phyloP scores from a whole-genome alignment of 2,113 vertebrate species.

The Lipophrys pholis region DNA sequence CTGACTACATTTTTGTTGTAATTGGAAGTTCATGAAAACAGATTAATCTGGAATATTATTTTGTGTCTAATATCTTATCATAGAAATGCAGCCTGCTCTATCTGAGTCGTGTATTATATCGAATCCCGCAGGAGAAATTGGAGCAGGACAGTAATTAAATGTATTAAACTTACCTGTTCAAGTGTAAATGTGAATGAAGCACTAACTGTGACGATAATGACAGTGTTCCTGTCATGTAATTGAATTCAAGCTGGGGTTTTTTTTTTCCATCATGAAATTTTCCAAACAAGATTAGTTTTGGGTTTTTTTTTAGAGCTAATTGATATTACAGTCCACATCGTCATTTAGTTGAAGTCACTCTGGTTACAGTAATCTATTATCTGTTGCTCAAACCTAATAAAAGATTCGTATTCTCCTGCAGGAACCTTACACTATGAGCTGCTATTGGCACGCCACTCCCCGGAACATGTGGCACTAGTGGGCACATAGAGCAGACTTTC shows the following conservation, averaged over 20 bases:
- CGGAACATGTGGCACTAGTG: slow-evolving; percentile 75
- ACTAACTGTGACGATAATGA: not conserved
- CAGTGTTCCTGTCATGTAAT: not conserved
- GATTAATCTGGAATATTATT: not conserved
- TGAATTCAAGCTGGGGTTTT: not conserved
- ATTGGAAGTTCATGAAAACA: not conserved
- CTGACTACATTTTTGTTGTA: too few species aligned
- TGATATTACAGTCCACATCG: slow-evolving; percentile 3
- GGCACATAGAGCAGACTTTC: slow-evolving; percentile 85
- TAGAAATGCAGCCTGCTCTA: not conserved
- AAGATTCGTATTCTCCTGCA: slow-evolving; percentile 32
- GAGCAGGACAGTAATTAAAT: not conserved
- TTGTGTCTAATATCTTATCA: not conserved
- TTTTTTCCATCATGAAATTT: not conserved
- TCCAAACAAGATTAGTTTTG: not conserved
- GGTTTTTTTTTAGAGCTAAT: not conserved
- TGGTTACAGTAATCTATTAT: slow-evolving; percentile 13
- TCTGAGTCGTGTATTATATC: not conserved
- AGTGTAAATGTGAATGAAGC: not conserved
- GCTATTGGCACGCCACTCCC: slow-evolving; percentile 55
- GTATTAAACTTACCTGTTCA: not conserved
- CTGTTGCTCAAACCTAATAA: slow-evolving; percentile 9
- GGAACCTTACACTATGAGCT: slow-evolving; percentile 25
- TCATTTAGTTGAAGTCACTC: slow-evolving; percentile 19
- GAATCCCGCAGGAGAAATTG: not conserved